Conservation (phyloP, 2,888 invertebrate genomes). For the Drosophila birchii region DNA sequence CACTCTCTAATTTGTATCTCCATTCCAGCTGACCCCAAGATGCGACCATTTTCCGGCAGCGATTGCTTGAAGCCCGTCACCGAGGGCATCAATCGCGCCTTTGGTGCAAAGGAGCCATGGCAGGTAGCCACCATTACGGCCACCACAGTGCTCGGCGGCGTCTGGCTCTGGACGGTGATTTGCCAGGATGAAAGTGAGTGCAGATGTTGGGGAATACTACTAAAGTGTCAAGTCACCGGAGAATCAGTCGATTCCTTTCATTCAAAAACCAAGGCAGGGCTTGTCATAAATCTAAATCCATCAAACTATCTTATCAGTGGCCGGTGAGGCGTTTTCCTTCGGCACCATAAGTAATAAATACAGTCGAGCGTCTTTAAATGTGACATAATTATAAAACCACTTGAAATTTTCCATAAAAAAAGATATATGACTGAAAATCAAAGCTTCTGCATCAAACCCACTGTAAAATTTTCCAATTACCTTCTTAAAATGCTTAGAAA, state of each 20-base stretch:
- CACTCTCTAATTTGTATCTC: not conserved
- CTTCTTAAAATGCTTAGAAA: not conserved
- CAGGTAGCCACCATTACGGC: constrained; percentile 92
- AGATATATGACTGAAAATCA: not conserved
- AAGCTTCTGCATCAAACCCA: not conserved
- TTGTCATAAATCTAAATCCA: constrained; percentile 35
- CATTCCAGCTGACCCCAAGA: constrained; percentile 48
- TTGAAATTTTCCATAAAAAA: not conserved
- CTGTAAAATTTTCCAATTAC: not conserved
- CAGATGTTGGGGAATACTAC: not conserved
- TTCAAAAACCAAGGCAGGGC: constrained; percentile 3
- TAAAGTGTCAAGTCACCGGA: constrained; percentile 8
- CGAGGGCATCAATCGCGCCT: constrained; percentile 86
- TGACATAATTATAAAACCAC: constrained; percentile 16
- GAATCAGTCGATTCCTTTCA: constrained; percentile 13
- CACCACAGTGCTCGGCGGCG: constrained; percentile 88
- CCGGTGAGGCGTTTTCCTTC: constrained; percentile 9
- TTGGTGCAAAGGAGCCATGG: constrained; percentile 91
- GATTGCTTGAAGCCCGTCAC: constrained; percentile 82
- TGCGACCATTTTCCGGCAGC: constrained; percentile 72
- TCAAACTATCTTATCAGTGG: constrained; percentile 48
- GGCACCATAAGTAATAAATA: constrained; percentile 2
- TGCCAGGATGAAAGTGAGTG: constrained; percentile 90
- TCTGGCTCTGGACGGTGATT: constrained; percentile 91
- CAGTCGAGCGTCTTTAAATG: constrained; percentile 6